These are phyloP conservation scores for Axea sp. DNA, from an alignment of 2,888 invertebrate species.

Conservation along the genomic window DNA sequence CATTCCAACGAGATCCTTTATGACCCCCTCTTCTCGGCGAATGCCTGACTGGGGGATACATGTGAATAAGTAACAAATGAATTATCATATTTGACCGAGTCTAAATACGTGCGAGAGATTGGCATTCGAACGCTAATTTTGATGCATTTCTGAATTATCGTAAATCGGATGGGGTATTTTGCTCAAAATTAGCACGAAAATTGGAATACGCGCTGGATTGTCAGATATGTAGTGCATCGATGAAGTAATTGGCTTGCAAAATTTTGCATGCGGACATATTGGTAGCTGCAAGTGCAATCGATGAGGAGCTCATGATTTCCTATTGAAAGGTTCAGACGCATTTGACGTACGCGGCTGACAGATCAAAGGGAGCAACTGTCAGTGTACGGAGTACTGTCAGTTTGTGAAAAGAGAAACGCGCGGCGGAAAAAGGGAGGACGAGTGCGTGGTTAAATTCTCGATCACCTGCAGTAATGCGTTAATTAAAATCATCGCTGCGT, in stretches of 20 bases:
- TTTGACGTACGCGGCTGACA: constrained; percentile 41
- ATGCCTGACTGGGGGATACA: constrained; percentile 2
- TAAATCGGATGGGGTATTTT: constrained; percentile 53
- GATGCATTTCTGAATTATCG: constrained; percentile 51
- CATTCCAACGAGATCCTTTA: not conserved
- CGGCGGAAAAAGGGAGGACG: too few relatives aligned
- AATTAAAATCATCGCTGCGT: constrained; percentile 69
- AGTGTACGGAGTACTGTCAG: constrained; percentile 1
- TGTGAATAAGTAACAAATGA: constrained; percentile 46
- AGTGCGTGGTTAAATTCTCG: constrained; percentile 65
- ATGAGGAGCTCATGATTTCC: constrained; percentile 62
- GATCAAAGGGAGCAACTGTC: constrained; percentile 47
- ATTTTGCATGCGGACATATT: constrained; percentile 55
- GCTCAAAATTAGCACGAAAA: constrained; percentile 54
- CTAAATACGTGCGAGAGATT: constrained; percentile 25
- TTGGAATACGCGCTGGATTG: constrained; percentile 47
- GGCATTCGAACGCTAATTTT: constrained; percentile 49
- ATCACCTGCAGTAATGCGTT: constrained; percentile 69
- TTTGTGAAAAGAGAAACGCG: constrained; percentile 31
- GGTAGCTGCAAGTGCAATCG: constrained; percentile 50
- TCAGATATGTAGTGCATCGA: constrained; percentile 37
- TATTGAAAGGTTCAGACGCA: constrained; percentile 49
- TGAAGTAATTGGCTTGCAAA: constrained; percentile 56
- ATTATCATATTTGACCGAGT: constrained; percentile 34
- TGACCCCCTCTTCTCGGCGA: not conserved